Conservation (phyloP, 2,797 vertebrate genomes). For the Petrocephalus sullivani region DNA sequence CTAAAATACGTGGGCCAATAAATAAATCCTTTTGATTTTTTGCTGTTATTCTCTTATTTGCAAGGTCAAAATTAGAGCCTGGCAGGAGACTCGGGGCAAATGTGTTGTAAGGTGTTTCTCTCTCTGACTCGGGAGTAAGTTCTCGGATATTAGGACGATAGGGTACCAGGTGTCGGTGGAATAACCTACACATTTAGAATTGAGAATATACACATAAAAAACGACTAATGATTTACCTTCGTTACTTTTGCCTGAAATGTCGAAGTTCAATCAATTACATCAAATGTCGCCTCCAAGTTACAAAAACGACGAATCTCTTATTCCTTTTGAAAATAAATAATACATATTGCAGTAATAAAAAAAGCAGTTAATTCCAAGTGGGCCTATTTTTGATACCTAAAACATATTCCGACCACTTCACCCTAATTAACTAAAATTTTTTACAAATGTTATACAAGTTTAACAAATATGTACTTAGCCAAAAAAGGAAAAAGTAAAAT, state of each 20-base stretch:
- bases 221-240: neutral
- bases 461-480: neutral
- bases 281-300: neutral
- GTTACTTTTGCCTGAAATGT: neutral
- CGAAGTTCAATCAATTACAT: neutral
- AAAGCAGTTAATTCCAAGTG: neutral
- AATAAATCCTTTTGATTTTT: neutral
- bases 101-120: neutral
- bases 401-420: neutral
- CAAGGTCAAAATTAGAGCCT: neutral
- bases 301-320: neutral
- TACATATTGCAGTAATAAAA: neutral
- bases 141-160: constrained; percentile 15
- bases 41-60: neutral
- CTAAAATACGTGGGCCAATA: neutral
- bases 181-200: neutral
- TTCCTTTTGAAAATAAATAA: neutral
- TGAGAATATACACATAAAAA: neutral
- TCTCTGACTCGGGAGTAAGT: neutral
- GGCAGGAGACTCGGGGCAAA: neutral
- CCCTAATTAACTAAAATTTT: neutral
- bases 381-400: neutral
- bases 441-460: neutral
- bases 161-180: neutral
- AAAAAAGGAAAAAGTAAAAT: neutral